phyloP scores from a whole-genome alignment of 2,113 vertebrate species.

The Pluvialis apricaria region DNA sequence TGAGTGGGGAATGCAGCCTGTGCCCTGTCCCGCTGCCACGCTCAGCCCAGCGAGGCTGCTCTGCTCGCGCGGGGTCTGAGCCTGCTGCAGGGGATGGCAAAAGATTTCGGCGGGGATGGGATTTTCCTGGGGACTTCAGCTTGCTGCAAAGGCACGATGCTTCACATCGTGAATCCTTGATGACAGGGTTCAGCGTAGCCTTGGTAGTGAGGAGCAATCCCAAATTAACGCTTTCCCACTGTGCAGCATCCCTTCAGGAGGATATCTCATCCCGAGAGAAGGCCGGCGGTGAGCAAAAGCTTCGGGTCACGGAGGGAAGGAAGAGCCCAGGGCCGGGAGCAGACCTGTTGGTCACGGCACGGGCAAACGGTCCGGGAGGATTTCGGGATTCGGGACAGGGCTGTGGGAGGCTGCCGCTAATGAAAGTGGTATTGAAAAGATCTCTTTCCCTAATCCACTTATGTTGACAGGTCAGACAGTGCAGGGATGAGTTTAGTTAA shows the following conservation, averaged over 20 bases:
- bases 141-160: not conserved
- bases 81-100: not conserved
- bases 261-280: not conserved
- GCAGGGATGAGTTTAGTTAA: not conserved
- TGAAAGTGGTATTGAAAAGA: not conserved
- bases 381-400: not conserved
- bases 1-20: not conserved
- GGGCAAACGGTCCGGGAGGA: accelerated
- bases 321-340: not conserved
- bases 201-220: not conserved
- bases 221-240: not conserved
- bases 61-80: accelerated
- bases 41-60: not conserved
- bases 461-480: not conserved
- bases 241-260: not conserved
- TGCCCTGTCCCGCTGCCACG: accelerated
- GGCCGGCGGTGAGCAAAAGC: not conserved
- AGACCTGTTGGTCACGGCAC: accelerated
- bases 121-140: not conserved
- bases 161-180: accelerated
- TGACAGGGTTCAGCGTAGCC: not conserved
- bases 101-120: not conserved
- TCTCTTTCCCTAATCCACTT: not conserved
- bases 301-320: not conserved
- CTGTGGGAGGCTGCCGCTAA: not conserved